Conservation (phyloP, 2,888 invertebrate genomes). For the Hartigia nigra region DNA sequence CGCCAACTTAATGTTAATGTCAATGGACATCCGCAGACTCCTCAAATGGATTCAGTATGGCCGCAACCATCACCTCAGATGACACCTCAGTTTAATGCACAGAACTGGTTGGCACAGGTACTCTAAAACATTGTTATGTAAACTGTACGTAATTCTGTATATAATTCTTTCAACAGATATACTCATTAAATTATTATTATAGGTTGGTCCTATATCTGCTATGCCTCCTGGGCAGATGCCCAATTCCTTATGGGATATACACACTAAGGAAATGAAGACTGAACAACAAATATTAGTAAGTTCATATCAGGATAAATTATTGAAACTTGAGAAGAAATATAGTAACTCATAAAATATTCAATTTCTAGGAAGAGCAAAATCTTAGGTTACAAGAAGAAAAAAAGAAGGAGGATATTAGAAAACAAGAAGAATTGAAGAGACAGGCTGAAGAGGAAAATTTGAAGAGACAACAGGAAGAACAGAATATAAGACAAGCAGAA, state of each 20-base stretch:
- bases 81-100: conserved; percentile 56
- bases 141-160: background rate
- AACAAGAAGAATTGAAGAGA: conserved; percentile 66
- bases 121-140: background rate
- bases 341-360: background rate
- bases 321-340: background rate
- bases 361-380: conserved; percentile 50
- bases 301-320: conserved; percentile 8
- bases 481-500: conserved; percentile 50
- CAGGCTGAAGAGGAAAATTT: conserved; percentile 50
- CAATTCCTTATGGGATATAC: conserved; percentile 61
- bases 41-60: conserved; percentile 60
- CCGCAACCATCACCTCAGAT: conserved; percentile 59
- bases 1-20: conserved; percentile 65
- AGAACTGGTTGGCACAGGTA: conserved; percentile 62
- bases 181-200: background rate
- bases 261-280: conserved; percentile 66
- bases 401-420: conserved; percentile 66
- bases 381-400: conserved; percentile 63
- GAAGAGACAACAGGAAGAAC: conserved; percentile 53
- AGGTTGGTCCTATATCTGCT: conserved; percentile 58
- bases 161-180: background rate
- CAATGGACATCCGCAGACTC: conserved; percentile 45
- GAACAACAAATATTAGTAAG: conserved; percentile 67
- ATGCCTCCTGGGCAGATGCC: conserved; percentile 63